Percentiles rank a stretch among this genome's conserved stretches.
phyloP scores from a whole-genome alignment of 2,113 vertebrate genomes.

The Todiramphus chloris region DNA sequence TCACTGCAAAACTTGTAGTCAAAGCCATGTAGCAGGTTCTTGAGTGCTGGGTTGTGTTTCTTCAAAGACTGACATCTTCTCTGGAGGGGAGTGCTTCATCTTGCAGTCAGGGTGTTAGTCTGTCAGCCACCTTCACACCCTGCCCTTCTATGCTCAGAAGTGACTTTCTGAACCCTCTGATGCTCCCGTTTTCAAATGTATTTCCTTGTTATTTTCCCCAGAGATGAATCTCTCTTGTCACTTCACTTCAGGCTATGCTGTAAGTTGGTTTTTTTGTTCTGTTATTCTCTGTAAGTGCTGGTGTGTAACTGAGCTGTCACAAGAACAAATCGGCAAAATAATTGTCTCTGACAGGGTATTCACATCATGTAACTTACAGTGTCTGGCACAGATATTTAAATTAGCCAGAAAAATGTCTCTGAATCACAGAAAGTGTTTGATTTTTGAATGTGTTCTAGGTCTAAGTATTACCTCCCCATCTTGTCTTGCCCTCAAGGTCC shows the following conservation, averaged over 20 bases:
- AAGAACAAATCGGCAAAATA: constrained; percentile 18
- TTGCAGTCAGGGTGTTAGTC: accelerated
- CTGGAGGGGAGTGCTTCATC: background rate
- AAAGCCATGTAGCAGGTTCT: background rate
- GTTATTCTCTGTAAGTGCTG: constrained; percentile 14
- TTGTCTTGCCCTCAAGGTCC: background rate
- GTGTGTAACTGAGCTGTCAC: constrained; percentile 35
- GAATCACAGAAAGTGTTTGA: background rate
- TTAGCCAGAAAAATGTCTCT: background rate
- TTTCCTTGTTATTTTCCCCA: constrained; percentile 24
- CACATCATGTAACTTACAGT: constrained; percentile 7
- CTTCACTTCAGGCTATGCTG: constrained; percentile 23
- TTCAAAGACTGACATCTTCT: background rate
- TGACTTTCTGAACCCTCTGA: constrained; percentile 3
- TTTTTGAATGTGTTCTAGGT: background rate
- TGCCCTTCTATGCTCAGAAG: background rate
- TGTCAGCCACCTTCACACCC: background rate
- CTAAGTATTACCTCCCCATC: background rate
- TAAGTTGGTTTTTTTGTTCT: constrained; percentile 5
- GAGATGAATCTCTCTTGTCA: constrained; percentile 25
- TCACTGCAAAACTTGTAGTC: background rate
- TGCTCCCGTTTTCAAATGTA: constrained; percentile 1
- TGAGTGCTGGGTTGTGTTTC: background rate
- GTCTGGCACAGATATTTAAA: constrained; percentile 9
- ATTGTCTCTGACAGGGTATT: background rate